Percentiles rank a stretch among this genome's conserved stretches.
Evolutionary conservation across 1,140 invertebrate genomes (phyloP).

Genomic region (Holcopasites calliopsidis): DNA sequence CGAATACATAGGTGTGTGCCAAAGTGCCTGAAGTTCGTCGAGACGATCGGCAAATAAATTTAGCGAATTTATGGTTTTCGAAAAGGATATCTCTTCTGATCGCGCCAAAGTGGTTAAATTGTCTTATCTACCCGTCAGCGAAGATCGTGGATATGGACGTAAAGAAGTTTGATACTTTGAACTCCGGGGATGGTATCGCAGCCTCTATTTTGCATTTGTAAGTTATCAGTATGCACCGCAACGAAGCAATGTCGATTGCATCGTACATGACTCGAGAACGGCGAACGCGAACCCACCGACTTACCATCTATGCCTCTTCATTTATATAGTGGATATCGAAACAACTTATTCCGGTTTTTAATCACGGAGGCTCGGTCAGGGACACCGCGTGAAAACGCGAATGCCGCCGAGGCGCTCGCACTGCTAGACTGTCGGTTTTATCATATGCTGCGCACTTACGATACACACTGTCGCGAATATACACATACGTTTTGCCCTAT

Average conservation of each 20-base stretch:
- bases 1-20: conserved; percentile 8
- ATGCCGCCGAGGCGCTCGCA: conserved; percentile 79
- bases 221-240: background rate
- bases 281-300: conserved; percentile 65
- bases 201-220: background rate
- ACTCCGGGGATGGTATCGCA: conserved; percentile 30
- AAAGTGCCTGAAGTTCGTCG: conserved; percentile 14
- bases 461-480: conserved; percentile 75
- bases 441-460: conserved; percentile 80
- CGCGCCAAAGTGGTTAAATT: background rate
- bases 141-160: background rate
- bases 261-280: conserved; percentile 33
- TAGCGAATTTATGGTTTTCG: background rate
- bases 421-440: conserved; percentile 80
- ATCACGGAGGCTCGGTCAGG: conserved; percentile 78
- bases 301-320: conserved; percentile 77
- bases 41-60: conserved; percentile 15
- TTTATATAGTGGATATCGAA: conserved; percentile 80
- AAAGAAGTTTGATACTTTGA: background rate
- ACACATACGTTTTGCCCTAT: conserved; percentile 64
- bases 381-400: conserved; percentile 76
- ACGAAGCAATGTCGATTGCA: background rate
- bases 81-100: background rate
- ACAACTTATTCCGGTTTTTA: conserved; percentile 81
- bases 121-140: background rate